These are phyloP conservation scores for Lepus townsendii DNA, from an alignment of 2,797 vertebrate species.

Conservation along the genomic window DNA sequence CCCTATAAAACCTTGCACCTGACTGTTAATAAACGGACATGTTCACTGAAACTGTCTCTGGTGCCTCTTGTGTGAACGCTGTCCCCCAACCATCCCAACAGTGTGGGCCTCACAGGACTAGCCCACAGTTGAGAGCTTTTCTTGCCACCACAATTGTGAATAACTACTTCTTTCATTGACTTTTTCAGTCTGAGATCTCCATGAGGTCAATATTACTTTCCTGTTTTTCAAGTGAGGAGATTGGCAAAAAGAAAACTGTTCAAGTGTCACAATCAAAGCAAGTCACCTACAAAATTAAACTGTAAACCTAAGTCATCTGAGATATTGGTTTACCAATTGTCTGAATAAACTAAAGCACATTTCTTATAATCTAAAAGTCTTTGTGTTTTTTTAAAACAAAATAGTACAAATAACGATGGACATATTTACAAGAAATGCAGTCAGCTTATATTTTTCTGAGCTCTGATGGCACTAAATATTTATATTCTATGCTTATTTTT, in stretches of 20 bases:
- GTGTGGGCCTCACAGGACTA: too few relatives aligned
- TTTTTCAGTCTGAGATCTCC: slow-evolving; percentile 13
- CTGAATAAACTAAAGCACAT: background rate
- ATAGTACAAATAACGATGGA: background rate
- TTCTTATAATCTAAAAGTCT: background rate
- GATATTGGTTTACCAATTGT: background rate
- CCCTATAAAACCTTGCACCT: too few relatives aligned
- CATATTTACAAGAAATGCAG: background rate
- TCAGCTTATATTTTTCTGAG: background rate
- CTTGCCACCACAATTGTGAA: background rate
- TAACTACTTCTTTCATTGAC: slow-evolving; percentile 6
- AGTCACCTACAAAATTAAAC: slow-evolving; percentile 48
- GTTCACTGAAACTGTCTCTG: too few relatives aligned
- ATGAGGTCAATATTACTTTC: slow-evolving; percentile 43
- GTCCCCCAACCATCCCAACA: too few relatives aligned
- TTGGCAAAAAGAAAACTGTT: background rate
- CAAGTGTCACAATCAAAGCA: slow-evolving; percentile 45
- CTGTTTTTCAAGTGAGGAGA: slow-evolving; percentile 53
- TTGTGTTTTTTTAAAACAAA: background rate
- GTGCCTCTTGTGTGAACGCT: too few relatives aligned
- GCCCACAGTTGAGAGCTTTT: background rate
- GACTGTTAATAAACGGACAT: too few relatives aligned
- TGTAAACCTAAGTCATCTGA: slow-evolving; percentile 14
- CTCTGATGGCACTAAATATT: background rate
- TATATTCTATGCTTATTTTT: background rate